A percentile compares a stretch with the other conserved stretches of the same genome.
Conservation (phyloP, 2,113 vertebrate genomes). For the Polypterus senegalus region DNA sequence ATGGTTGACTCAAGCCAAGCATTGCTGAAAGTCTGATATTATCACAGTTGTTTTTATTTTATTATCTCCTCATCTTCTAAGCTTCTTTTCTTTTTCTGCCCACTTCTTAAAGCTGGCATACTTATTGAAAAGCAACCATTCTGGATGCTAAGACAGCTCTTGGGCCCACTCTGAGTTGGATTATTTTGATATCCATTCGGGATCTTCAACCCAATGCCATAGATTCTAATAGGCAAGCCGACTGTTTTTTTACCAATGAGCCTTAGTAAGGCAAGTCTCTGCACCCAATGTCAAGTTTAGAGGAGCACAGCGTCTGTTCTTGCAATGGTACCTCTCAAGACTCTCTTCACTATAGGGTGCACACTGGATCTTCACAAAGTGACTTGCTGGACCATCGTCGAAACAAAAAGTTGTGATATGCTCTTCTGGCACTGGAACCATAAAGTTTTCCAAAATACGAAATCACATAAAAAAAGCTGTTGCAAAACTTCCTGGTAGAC, state of each 20-base stretch:
- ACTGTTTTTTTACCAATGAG: conserved; percentile 88
- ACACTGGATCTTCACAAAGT: conserved; percentile 75
- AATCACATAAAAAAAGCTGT: conserved; percentile 79
- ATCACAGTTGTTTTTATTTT: conserved; percentile 76
- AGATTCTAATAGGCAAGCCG: conserved; percentile 80
- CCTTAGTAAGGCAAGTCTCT: conserved; percentile 68
- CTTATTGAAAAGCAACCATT: conserved; percentile 83
- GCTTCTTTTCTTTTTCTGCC: conserved; percentile 54
- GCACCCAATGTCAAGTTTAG: conserved; percentile 78
- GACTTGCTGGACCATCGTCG: conserved; percentile 83
- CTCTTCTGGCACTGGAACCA: conserved; percentile 57
- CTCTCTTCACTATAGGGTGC: conserved; percentile 75
- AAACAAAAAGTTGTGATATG: conserved; percentile 73
- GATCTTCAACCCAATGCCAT: conserved; percentile 76
- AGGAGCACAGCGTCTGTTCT: conserved; percentile 70
- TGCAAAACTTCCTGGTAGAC: conserved; percentile 78
- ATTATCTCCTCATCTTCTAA: conserved; percentile 68
- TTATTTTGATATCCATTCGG: conserved; percentile 77
- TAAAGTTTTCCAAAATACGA: conserved; percentile 78
- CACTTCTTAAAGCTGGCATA: conserved; percentile 88
- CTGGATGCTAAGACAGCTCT: conserved; percentile 84
- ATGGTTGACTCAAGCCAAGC: conserved; percentile 65
- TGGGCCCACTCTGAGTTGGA: conserved; percentile 88
- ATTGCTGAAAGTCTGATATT: conserved; percentile 74
- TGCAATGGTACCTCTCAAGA: conserved; percentile 80